Evolutionary conservation across 2,888 invertebrate genomes (phyloP).

Genomic region (Stenolophus ochropezus): DNA sequence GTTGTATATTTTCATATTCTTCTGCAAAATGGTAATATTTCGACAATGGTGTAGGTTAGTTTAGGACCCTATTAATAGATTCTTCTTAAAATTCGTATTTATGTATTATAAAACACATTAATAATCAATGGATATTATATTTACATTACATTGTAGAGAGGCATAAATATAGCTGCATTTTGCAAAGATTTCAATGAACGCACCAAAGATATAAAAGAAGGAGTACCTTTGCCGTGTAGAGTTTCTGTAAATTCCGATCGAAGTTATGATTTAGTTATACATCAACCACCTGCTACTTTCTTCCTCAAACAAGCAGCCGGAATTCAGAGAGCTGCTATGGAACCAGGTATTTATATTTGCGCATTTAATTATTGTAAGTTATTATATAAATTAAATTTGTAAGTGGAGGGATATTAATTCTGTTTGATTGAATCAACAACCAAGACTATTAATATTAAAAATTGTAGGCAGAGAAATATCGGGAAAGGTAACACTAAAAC

Average conservation of each 20-base stretch:
- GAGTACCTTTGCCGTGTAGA: conserved; percentile 90
- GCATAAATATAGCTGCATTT: conserved; percentile 96
- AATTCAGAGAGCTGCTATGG: conserved; percentile 86
- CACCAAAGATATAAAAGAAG: conserved; percentile 91
- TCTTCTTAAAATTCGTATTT: too few relatives aligned
- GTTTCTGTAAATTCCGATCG: conserved; percentile 91
- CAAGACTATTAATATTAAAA: too few relatives aligned
- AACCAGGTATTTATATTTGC: conserved; percentile 72
- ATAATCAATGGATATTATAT: too few relatives aligned
- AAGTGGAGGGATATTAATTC: too few relatives aligned
- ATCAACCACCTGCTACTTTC: conserved; percentile 91
- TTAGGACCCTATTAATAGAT: too few relatives aligned
- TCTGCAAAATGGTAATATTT: too few relatives aligned
- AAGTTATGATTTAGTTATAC: conserved; percentile 85
- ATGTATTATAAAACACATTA: too few relatives aligned
- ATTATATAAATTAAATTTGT: neutral
- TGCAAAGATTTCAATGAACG: conserved; percentile 98
- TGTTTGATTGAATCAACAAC: too few relatives aligned
- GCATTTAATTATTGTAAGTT: too few relatives aligned
- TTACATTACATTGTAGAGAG: conserved; percentile 90
- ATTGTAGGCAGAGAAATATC: conserved; percentile 85
- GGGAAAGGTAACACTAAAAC: conserved; percentile 94
- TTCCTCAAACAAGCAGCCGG: conserved; percentile 97
- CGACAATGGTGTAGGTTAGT: too few relatives aligned
- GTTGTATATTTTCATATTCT: too few relatives aligned